phyloP scores from a whole-genome alignment of 2,797 vertebrate genomes.

The Thripadectes ignobilis region DNA sequence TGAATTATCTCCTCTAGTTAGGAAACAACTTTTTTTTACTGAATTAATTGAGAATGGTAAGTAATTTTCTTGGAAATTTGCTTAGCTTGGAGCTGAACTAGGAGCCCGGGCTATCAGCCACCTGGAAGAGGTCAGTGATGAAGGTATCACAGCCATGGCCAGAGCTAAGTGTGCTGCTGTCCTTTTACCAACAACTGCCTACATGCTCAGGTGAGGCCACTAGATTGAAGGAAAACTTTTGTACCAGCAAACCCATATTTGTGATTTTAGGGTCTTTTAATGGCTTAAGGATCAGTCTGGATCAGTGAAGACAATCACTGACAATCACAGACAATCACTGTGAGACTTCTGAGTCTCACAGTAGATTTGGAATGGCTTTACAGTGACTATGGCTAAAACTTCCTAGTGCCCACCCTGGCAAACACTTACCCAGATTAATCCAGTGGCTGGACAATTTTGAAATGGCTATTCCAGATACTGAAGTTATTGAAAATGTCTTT shows the following conservation, averaged over 20 bases:
- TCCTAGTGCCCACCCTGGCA: neutral
- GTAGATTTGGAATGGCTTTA: neutral
- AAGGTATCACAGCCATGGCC: constrained; percentile 90
- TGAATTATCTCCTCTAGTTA: neutral
- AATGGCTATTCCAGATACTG: neutral
- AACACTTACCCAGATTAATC: neutral
- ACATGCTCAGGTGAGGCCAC: constrained; percentile 88
- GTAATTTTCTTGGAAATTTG: neutral
- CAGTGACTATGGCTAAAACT: neutral
- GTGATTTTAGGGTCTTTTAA: neutral
- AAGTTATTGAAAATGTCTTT: neutral
- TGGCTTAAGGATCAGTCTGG: neutral
- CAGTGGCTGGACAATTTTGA: neutral
- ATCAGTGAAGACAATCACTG: neutral
- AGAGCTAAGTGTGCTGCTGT: constrained; percentile 82
- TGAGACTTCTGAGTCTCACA: neutral
- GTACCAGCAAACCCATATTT: neutral
- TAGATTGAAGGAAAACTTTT: neutral
- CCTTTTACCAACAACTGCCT: constrained; percentile 94
- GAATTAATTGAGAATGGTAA: neutral
- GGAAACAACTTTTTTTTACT: neutral
- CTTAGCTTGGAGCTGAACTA: constrained; percentile 81
- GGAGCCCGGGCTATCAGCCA: constrained; percentile 92
- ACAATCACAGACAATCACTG: too few relatives aligned
- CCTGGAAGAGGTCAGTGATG: constrained; percentile 91